These are phyloP conservation scores for Caenorhabditis afra DNA, from an alignment of 2,888 invertebrate genomes.

Conservation along the genomic window DNA sequence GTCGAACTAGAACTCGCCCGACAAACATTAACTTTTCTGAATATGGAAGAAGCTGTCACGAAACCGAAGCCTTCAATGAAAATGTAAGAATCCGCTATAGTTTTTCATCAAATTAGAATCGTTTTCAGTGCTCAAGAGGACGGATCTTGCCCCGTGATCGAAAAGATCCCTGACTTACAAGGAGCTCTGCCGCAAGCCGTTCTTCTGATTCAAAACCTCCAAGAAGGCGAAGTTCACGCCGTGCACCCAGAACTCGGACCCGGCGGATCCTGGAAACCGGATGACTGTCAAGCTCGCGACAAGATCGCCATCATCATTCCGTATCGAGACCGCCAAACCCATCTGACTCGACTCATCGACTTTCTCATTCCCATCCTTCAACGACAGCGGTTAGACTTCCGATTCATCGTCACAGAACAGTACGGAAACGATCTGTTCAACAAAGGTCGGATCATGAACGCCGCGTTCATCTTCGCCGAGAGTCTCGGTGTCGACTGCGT, in stretches of 20 bases:
- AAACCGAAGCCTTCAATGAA: conserved; percentile 31
- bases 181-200: conserved; percentile 74
- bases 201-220: conserved; percentile 77
- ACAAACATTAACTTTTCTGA: conserved; percentile 58
- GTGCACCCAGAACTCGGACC: conserved; percentile 74
- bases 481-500: conserved; percentile 79
- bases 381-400: conserved; percentile 79
- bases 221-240: conserved; percentile 69
- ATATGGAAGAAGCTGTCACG: conserved; percentile 54
- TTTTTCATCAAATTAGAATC: background rate
- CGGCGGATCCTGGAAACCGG: conserved; percentile 79
- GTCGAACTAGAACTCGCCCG: conserved; percentile 58
- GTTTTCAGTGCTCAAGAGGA: conserved; percentile 49
- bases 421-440: conserved; percentile 79
- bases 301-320: conserved; percentile 81
- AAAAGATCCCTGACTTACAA: conserved; percentile 63
- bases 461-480: conserved; percentile 78
- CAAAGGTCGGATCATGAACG: conserved; percentile 81
- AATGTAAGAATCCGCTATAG: conserved; percentile 28
- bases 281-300: conserved; percentile 74
- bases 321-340: conserved; percentile 80
- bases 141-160: conserved; percentile 63
- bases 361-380: conserved; percentile 80
- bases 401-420: conserved; percentile 81
- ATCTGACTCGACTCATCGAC: conserved; percentile 78